Base-by-base conservation (phyloP, 2,113 vertebrate genomes). In the Melanostigma gelatinosum region DNA sequence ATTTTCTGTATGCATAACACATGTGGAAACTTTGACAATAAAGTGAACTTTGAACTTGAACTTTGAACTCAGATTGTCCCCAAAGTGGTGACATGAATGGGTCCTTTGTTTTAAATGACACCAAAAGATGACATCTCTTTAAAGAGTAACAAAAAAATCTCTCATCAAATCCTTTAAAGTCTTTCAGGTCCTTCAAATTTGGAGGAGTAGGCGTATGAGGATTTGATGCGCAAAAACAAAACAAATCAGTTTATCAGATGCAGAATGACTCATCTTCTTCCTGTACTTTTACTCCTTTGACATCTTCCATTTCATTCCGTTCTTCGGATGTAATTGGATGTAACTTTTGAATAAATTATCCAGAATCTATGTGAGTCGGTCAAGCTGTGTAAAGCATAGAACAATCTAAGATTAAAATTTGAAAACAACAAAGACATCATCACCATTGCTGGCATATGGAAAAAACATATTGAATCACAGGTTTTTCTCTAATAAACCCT, bases 361-460 rank as follows among this genome's bases (percentile, higher is more conserved):
- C 42, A 34, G 34, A 32, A 15, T 38, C 29, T 22, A 2, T 70
- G 29, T 15, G 18, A 29, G 22, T 60, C 22, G 4, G 34, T 64
- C 3, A 7, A 74, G 0, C 22, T 34, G 9, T 40, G 16, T 29
- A 54, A 58, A 69, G 11, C 36, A 55, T 2, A 13, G 22, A 36
- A 5, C 11, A 3, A 34, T 29, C 27, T 4, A 63, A 2, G 34
- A 20, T 79, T 27, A 2, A 38, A 36, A 64, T 20, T 11, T 29
- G 3, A 79, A 60, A 40, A 20, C 48, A 60, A 70, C 27, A 54
- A 54, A 79, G 46, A 55, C 8, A 79, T n/a, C 13, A 60, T 80
- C 42, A 4, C 24, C 12, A n/a, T 61, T n/a, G 34, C 34, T 72
- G 24, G 2, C 22, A 67, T 8, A 22, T 69, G 32, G 24, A 80